Evolutionary conservation across 1,140 invertebrate species (phyloP), one percentile per base, ranked within the genome.

Genomic region (Drosophila aff.): DNA sequence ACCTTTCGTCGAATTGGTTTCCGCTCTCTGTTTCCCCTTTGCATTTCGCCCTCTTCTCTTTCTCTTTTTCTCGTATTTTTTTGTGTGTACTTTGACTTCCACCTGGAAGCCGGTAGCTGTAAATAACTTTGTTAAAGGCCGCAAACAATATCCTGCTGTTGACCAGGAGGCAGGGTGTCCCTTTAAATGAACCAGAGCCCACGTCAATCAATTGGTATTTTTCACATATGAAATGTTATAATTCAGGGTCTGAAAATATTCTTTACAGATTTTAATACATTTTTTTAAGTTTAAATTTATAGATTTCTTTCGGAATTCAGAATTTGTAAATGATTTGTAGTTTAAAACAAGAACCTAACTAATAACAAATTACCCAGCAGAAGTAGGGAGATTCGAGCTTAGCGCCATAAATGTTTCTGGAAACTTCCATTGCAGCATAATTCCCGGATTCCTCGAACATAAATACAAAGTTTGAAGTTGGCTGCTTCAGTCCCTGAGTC

Each of bases 1-100:
- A 83, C 76, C 84, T 83, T 81, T 77, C 80, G 33, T 84, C 81
- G 80, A 78, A 50, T 75, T 76, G 53, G 52, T 64, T 78, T 63
- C 65, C 40, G 44, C 33, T 64, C 49, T 50, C 44, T 46, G 49
- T 60, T 47, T 53, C 44, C 40, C 49, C 9, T 46, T 46, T 46
- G 57, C 61, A 72, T 81, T 78, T 57, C 47, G 23, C 31, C 50
- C 59, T 43, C 11, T 57, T 26, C 26, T 28, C 5, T n/a, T 46
- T 44, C 16, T 23, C 21, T 46, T 26, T 40, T 15, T 38, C 7
- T 44, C 36, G 16, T 23, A 11, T 15, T 53, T 44, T 41, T 13
- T 11, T 21, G 43, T 64, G 43, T 65, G 64, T 79, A 60, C 52
- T 68, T 76, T 68, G 49, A 26, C 65, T 49, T 72, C 63, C 66